These are phyloP conservation scores for Stichopus chloronotus DNA, from an alignment of 35 echinoderm and acorn worm genomes.

Conservation along the genomic window DNA sequence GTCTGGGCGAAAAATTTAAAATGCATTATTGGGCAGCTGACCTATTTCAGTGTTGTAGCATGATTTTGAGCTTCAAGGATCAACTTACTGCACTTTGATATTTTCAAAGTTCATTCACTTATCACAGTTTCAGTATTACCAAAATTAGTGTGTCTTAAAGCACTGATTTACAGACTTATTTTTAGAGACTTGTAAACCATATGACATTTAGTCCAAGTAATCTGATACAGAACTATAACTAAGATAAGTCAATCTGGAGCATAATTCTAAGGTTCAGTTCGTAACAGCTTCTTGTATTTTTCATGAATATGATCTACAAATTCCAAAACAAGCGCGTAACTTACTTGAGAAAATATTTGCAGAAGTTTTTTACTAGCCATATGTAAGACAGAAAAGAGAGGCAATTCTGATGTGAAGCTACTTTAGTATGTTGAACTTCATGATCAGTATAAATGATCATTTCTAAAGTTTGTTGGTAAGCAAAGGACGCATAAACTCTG, in stretches of 20 bases:
- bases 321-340: not conserved
- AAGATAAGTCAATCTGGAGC: not conserved
- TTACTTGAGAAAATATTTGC: not conserved
- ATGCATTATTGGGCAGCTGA: not conserved
- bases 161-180: constrained; percentile 15
- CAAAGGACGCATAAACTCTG: not conserved
- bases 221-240: not conserved
- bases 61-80: not conserved
- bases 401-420: constrained; percentile 8
- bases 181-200: constrained; percentile 1
- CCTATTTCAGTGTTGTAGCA: not conserved
- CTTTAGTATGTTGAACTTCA: not conserved
- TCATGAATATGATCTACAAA: not conserved
- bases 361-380: not conserved
- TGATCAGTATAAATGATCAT: not conserved
- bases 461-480: not conserved
- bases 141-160: not conserved
- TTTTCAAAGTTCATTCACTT: not conserved
- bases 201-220: constrained; percentile 4
- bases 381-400: not conserved
- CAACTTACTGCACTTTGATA: not conserved
- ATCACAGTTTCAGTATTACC: not conserved
- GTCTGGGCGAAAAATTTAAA: not conserved
- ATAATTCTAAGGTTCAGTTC: not conserved
- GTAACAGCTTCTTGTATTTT: not conserved